A percentile compares a stretch with the other conserved stretches of the same genome.
Evolutionary conservation across 2,113 vertebrate species (phyloP).

Genomic region (Neomonachus schauinslandi): DNA sequence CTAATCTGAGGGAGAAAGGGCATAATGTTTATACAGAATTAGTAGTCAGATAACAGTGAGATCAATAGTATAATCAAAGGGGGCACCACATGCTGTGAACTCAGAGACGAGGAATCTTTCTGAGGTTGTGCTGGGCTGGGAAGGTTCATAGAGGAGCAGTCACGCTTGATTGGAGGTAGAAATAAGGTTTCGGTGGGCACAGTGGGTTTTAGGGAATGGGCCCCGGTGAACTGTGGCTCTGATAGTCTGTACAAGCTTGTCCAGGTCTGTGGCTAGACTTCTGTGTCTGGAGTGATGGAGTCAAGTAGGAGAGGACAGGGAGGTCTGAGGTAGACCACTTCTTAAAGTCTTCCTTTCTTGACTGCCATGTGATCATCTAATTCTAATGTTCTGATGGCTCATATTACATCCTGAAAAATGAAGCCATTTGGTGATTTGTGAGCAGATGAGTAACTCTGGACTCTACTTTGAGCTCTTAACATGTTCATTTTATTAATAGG

Average conservation of each 20-base stretch:
- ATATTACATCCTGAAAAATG: background rate
- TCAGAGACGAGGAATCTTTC: background rate
- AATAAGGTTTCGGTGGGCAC: background rate
- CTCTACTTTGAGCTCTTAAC: background rate
- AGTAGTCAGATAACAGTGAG: background rate
- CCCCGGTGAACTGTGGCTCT: background rate
- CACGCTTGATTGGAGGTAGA: rapidly evolving
- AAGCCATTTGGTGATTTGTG: background rate
- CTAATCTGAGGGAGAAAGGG: background rate
- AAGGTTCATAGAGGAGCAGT: background rate
- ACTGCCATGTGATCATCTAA: background rate
- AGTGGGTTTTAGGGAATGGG: background rate
- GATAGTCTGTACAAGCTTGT: background rate
- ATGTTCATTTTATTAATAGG: constrained; percentile 63
- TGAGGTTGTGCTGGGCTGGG: background rate
- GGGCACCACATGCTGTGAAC: background rate
- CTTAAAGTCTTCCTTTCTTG: background rate
- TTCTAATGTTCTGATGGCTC: background rate
- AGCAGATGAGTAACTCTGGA: background rate
- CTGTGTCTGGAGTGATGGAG: background rate
- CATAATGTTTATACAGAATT: background rate
- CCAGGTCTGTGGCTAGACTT: background rate
- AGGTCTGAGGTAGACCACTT: background rate
- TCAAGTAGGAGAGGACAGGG: background rate
- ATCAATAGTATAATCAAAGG: background rate